A percentile compares a stretch with the other conserved stretches of the same genome.
Conservation (phyloP, 2,888 invertebrate genomes). For the Sinelater perroti region DNA sequence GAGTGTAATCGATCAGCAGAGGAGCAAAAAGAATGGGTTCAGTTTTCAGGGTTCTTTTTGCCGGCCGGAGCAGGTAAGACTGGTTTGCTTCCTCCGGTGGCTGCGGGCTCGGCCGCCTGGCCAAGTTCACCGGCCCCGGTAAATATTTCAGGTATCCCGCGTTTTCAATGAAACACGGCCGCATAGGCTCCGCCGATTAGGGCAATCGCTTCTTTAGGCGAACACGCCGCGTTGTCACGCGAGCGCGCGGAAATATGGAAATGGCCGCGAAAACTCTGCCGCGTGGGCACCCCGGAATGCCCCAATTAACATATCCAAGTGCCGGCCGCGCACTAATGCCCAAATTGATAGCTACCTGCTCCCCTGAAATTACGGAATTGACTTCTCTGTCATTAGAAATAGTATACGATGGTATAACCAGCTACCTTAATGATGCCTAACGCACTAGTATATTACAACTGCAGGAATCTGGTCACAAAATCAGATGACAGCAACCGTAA, state of each 20-base stretch:
- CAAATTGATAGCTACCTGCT: no score
- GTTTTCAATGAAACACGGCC: constrained; percentile 54
- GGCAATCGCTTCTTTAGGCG: constrained; percentile 8
- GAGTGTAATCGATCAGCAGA: constrained; percentile 48
- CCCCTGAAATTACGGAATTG: no score
- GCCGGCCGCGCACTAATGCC: neutral
- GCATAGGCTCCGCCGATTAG: constrained; percentile 52
- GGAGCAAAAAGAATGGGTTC: constrained; percentile 50
- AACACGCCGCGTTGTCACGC: constrained; percentile 2
- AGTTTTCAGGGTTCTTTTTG: constrained; percentile 46
- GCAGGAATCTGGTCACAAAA: no score
- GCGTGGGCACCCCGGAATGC: neutral
- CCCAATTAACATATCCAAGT: constrained; percentile 3
- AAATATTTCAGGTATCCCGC: constrained; percentile 57
- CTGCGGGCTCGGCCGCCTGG: constrained; percentile 38
- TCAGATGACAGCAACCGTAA: no score
- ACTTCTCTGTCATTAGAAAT: no score
- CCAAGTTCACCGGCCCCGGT: constrained; percentile 56
- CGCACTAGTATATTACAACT: no score
- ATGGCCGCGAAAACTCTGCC: neutral
- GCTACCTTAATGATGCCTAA: no score
- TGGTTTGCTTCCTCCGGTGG: constrained; percentile 53
- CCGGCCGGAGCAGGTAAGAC: constrained; percentile 55
- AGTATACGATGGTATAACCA: no score
- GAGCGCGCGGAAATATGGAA: constrained; percentile 8